Conservation (phyloP, 2,888 invertebrate species). For the Trichogramma dendrolimi region DNA sequence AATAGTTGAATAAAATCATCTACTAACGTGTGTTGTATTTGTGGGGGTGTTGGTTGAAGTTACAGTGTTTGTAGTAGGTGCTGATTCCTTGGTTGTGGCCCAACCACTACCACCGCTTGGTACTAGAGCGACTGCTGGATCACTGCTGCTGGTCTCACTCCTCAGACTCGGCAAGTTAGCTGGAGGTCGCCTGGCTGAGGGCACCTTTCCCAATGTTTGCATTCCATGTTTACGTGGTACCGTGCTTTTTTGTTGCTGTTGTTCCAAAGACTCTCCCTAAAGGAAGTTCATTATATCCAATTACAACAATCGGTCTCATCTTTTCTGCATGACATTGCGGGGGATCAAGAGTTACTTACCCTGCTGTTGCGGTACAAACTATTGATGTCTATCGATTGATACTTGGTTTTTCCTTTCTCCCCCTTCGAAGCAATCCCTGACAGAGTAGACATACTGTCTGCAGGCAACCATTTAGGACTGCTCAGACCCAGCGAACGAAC, state of each 20-base stretch:
- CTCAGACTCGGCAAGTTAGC: constrained; percentile 98
- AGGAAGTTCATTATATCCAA: constrained; percentile 30
- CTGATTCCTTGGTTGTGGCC: constrained; percentile 61
- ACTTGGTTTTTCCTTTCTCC: constrained; percentile 92
- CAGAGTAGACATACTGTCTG: constrained; percentile 95
- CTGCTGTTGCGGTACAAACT: constrained; percentile 86
- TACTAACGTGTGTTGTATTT: constrained; percentile 43
- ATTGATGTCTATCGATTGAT: constrained; percentile 96
- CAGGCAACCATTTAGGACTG: constrained; percentile 85
- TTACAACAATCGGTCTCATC: constrained; percentile 13
- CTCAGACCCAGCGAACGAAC: constrained; percentile 75
- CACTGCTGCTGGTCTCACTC: constrained; percentile 83
- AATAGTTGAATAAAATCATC: neutral
- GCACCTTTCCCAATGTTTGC: constrained; percentile 99
- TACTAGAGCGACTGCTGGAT: constrained; percentile 73
- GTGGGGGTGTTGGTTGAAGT: constrained; percentile 45
- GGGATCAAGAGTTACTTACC: constrained; percentile 56
- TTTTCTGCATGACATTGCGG: neutral
- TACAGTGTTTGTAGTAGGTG: constrained; percentile 50
- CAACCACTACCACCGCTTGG: constrained; percentile 78
- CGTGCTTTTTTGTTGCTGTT: constrained; percentile 82
- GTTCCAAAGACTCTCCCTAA: constrained; percentile 82
- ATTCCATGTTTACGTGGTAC: constrained; percentile 98
- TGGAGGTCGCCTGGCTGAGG: constrained; percentile 95
- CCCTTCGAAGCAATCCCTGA: constrained; percentile 81